A percentile compares a stretch with the other conserved stretches of the same genome.
These are phyloP conservation scores for Tetramorium alpestre DNA, from an alignment of 1,140 invertebrate genomes.

Conservation along the genomic window DNA sequence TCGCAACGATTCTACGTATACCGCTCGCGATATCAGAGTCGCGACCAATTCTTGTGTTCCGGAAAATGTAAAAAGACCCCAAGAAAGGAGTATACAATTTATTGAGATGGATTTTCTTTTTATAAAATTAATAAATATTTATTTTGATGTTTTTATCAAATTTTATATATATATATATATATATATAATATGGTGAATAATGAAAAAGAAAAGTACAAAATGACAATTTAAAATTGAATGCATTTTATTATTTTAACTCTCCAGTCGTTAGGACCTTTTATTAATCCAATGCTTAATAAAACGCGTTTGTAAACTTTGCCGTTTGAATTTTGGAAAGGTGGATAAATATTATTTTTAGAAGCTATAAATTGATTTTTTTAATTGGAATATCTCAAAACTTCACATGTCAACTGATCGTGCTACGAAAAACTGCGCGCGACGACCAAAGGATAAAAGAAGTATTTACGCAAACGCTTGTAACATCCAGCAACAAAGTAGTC, in stretches of 20 bases:
- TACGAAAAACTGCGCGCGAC: too few relatives aligned
- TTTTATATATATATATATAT: not conserved
- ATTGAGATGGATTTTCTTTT: too few relatives aligned
- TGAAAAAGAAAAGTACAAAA: not conserved
- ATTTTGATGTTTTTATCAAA: not conserved
- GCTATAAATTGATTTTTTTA: too few relatives aligned
- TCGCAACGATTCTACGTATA: slow-evolving; percentile 23
- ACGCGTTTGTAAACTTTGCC: too few relatives aligned
- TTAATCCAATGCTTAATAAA: too few relatives aligned
- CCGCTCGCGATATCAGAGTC: not conserved
- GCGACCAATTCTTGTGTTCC: not conserved
- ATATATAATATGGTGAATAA: not conserved
- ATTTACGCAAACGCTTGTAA: not conserved
- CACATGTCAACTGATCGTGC: too few relatives aligned
- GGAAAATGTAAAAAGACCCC: not conserved
- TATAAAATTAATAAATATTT: not conserved
- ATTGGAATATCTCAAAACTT: too few relatives aligned
- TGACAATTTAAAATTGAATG: not conserved
- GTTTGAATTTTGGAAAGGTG: too few relatives aligned
- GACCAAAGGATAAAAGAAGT: too few relatives aligned
- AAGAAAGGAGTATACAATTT: not conserved
- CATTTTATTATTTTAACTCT: too few relatives aligned
- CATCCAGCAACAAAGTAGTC: not conserved
- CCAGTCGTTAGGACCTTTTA: too few relatives aligned
- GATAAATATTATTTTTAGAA: too few relatives aligned